These are phyloP conservation scores for Agonopterix alstromeriana DNA, from an alignment of 2,888 invertebrate genomes.

Conservation along the genomic window DNA sequence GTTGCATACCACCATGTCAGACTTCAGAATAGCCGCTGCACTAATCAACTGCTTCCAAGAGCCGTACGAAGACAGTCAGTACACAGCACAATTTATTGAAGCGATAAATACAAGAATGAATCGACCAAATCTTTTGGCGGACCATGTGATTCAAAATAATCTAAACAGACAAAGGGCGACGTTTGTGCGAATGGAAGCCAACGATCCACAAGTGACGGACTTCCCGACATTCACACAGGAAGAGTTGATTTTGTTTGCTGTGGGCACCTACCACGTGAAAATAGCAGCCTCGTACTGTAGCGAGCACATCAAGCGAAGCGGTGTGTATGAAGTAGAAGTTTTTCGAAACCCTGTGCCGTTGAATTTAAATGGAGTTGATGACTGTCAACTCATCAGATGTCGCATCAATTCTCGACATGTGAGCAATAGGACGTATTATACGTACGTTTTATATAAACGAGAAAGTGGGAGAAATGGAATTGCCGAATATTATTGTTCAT, in stretches of 20 bases:
- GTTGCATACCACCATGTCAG: not conserved
- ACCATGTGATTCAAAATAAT: conserved; percentile 5
- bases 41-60: conserved; percentile 2
- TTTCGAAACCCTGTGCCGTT: not conserved
- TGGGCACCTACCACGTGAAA: conserved; percentile 9
- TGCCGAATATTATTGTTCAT: conserved; percentile 10
- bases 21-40: conserved; percentile 2
- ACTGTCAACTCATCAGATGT: not conserved
- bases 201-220: conserved; percentile 1
- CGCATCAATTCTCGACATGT: not conserved
- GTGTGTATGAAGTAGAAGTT: conserved; percentile 4
- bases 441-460: conserved; percentile 10
- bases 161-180: conserved; percentile 7
- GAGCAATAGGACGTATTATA: conserved; percentile 10
- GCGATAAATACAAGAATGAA: conserved; percentile 4
- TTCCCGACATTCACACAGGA: conserved; percentile 8
- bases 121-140: conserved; percentile 2
- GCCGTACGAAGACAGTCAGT: conserved; percentile 3
- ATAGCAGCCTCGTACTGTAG: conserved; percentile 6
- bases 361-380: not conserved
- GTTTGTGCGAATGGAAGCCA: conserved; percentile 2
- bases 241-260: conserved; percentile 7
- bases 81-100: conserved; percentile 2
- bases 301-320: conserved; percentile 5
- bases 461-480: conserved; percentile 5